Conservation (phyloP, 2,797 vertebrate species). For the Hemitrygon akajei region DNA sequence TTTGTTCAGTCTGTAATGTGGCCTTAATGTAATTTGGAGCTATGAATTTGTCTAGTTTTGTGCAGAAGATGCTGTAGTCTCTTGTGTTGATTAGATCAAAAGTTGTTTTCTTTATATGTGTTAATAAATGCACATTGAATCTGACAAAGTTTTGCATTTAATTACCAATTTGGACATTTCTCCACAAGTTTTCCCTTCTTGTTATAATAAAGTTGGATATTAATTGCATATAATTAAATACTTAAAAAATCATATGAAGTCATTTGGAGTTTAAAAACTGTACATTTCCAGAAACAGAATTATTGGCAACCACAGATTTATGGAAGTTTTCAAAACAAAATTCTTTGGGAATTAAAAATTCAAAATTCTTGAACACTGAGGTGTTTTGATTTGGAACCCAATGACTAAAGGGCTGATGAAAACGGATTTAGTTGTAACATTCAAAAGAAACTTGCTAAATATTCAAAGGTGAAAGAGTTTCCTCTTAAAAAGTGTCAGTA, state of each 20-base stretch:
- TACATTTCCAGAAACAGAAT: not conserved
- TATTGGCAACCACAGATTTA: not conserved
- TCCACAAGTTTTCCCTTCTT: not conserved
- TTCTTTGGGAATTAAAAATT: no score
- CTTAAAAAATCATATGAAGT: no score
- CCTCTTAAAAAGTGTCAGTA: no score
- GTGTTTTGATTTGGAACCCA: not conserved
- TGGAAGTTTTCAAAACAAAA: not conserved
- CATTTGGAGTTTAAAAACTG: no score
- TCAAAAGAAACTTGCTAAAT: not conserved
- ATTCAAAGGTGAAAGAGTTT: not conserved
- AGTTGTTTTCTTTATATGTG: not conserved
- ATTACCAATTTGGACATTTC: not conserved
- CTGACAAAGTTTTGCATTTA: not conserved
- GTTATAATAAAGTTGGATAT: not conserved
- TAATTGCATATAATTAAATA: not conserved
- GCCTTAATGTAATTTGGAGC: not conserved
- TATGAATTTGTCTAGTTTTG: not conserved
- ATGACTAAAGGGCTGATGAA: not conserved
- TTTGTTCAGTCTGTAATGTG: not conserved
- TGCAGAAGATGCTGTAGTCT: not conserved
- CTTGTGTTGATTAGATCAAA: not conserved
- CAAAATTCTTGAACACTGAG: not conserved
- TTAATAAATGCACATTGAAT: slow-evolving; percentile 22
- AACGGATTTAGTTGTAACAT: not conserved